Evolutionary conservation across 2,113 vertebrate species (phyloP).

Genomic region (Oxygymnocypris stewartii): DNA sequence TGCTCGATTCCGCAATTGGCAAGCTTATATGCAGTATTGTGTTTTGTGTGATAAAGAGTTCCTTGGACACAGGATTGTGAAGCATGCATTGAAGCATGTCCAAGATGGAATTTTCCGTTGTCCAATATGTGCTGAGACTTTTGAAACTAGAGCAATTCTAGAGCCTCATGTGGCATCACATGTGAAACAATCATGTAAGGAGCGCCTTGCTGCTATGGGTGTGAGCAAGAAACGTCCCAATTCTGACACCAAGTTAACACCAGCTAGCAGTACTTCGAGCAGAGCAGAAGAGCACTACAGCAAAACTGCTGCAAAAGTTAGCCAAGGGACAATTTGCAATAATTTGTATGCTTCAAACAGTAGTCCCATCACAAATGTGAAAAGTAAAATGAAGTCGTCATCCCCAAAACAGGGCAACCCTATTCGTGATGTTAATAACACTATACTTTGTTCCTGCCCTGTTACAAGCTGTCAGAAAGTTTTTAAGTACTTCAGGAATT

Average conservation of each 20-base stretch:
- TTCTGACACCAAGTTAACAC: conserved; percentile 64
- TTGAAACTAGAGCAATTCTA: conserved; percentile 91
- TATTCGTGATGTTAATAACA: conserved; percentile 79
- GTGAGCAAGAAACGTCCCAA: conserved; percentile 81
- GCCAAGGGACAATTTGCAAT: conserved; percentile 70
- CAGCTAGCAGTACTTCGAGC: conserved; percentile 62
- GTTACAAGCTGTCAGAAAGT: conserved; percentile 94
- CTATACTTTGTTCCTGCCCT: conserved; percentile 94
- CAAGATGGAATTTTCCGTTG: conserved; percentile 96
- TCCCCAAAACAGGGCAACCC: conserved; percentile 81
- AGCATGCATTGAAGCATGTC: conserved; percentile 96
- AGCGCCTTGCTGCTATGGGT: conserved; percentile 95
- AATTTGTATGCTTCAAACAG: conserved; percentile 76
- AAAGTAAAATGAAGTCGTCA: conserved; percentile 80
- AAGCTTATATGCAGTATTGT: conserved; percentile 99
- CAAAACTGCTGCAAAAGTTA: conserved; percentile 63
- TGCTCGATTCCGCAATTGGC: conserved; percentile 96
- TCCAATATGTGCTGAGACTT: conserved; percentile 95
- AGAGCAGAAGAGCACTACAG: conserved; percentile 18
- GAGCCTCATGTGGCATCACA: conserved; percentile 97
- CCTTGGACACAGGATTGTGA: conserved; percentile 94
- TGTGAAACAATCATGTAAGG: conserved; percentile 97
- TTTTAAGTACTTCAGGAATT: conserved; percentile 98
- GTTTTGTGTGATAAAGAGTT: conserved; percentile 98
- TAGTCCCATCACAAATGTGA: conserved; percentile 73